Evolutionary conservation across 1,140 invertebrate genomes (phyloP).

Genomic region (Heliconius himera): DNA sequence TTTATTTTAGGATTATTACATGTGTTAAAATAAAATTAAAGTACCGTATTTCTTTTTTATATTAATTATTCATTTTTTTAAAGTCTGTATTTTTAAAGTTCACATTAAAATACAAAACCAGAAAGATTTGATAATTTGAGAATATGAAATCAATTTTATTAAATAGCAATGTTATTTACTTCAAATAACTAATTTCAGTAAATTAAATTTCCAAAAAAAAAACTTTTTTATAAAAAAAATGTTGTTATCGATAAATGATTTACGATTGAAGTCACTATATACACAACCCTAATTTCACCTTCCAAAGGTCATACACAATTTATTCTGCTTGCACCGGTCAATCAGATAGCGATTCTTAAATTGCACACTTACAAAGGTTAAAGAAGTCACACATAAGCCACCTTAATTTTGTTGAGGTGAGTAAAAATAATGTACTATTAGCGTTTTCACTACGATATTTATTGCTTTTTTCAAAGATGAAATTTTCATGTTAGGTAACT

Average conservation of each 20-base stretch:
- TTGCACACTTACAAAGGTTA: conserved; percentile 47
- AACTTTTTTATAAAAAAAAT: background rate
- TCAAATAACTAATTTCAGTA: too few relatives aligned
- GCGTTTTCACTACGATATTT: background rate
- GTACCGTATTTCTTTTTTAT: too few relatives aligned
- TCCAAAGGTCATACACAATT: conserved; percentile 69
- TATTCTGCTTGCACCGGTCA: conserved; percentile 29
- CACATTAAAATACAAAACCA: too few relatives aligned
- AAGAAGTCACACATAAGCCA: conserved; percentile 37
- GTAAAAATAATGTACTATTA: background rate
- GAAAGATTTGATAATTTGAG: too few relatives aligned
- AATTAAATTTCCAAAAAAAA: too few relatives aligned
- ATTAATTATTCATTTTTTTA: too few relatives aligned
- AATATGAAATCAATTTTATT: too few relatives aligned
- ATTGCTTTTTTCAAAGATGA: background rate
- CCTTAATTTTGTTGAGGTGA: conserved; percentile 21
- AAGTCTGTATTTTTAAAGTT: too few relatives aligned
- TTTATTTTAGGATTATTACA: too few relatives aligned
- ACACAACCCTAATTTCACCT: conserved; percentile 68
- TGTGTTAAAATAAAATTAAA: too few relatives aligned
- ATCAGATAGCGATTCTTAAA: conserved; percentile 19
- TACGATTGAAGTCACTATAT: conserved; percentile 1
- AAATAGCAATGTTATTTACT: too few relatives aligned
- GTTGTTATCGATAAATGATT: background rate
- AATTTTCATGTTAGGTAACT: conserved; percentile 2